Percentiles rank a stretch among this genome's conserved stretches.
phyloP scores from a whole-genome alignment of 2,888 invertebrate genomes.

The Sarcophaga subvicina region DNA sequence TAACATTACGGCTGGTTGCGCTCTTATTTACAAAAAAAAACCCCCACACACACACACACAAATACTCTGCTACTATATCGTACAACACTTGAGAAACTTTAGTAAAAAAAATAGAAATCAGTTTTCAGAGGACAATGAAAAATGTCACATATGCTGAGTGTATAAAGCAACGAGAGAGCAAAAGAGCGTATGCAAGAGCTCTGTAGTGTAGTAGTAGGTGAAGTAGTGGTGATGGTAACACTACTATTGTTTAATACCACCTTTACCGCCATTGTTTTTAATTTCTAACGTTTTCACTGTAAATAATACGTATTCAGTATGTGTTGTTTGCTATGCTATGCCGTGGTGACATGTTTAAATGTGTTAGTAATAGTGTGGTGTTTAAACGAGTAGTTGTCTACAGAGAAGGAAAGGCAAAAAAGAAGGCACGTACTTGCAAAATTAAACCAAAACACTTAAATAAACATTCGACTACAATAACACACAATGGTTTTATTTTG shows the following conservation, averaged over 20 bases:
- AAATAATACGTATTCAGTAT: neutral
- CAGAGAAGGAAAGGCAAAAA: neutral
- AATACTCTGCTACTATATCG: neutral
- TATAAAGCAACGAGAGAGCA: neutral
- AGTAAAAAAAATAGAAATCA: neutral
- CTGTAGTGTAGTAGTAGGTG: neutral
- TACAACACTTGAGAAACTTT: neutral
- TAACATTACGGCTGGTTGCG: constrained; percentile 38
- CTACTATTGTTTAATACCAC: constrained; percentile 30
- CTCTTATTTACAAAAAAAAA: constrained; percentile 4
- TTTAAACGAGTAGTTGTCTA: constrained; percentile 3
- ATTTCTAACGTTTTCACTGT: constrained; percentile 1
- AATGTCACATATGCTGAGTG: constrained; percentile 35
- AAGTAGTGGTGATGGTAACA: neutral
- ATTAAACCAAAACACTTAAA: constrained; percentile 60
- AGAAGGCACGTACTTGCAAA: constrained; percentile 16
- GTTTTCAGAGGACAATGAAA: constrained; percentile 35
- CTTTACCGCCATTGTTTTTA: constrained; percentile 27
- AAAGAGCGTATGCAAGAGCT: neutral
- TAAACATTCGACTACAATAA: constrained; percentile 45
- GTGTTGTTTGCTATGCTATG: neutral
- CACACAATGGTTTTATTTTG: constrained; percentile 14
- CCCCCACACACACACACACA: constrained; percentile 13
- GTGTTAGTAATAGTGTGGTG: constrained; percentile 15
- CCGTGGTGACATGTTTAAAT: neutral